phyloP scores from a whole-genome alignment of 1,140 invertebrate genomes.

The Chrysopa pallens region DNA sequence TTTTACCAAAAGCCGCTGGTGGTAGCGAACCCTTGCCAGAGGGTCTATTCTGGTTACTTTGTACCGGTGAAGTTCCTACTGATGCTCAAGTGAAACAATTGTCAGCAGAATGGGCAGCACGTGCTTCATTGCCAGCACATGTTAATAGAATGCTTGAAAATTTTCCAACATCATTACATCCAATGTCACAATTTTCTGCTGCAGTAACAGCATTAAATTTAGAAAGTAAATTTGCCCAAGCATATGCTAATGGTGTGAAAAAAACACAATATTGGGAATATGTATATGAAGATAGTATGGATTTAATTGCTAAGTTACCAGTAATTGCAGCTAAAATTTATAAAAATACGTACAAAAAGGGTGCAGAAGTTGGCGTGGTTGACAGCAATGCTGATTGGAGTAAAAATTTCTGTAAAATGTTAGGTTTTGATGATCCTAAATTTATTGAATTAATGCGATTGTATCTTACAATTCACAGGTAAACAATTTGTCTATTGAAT shows the following conservation, averaged over 20 bases:
- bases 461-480: slow-evolving; percentile 80
- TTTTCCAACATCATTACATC: slow-evolving; percentile 65
- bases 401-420: slow-evolving; percentile 66
- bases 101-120: slow-evolving; percentile 68
- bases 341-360: slow-evolving; percentile 55
- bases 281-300: slow-evolving; percentile 73
- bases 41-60: slow-evolving; percentile 76
- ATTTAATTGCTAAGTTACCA: slow-evolving; percentile 75
- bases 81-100: slow-evolving; percentile 53
- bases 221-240: slow-evolving; percentile 74
- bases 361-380: slow-evolving; percentile 59
- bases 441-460: slow-evolving; percentile 76
- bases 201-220: slow-evolving; percentile 69
- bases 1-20: slow-evolving; percentile 62
- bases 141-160: slow-evolving; percentile 80
- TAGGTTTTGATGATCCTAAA: slow-evolving; percentile 59
- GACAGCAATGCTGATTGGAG: slow-evolving; percentile 74
- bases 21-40: slow-evolving; percentile 73
- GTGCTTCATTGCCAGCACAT: slow-evolving; percentile 66
- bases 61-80: slow-evolving; percentile 70
- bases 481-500: too few relatives aligned
- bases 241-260: slow-evolving; percentile 60
- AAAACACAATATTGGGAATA: slow-evolving; percentile 77
- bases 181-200: slow-evolving; percentile 76
- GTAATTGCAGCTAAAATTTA: slow-evolving; percentile 83